Evolutionary conservation across 2,113 vertebrate species (phyloP), one percentile per base, ranked within the genome.

Genomic region (Pedionomus torquatus): DNA sequence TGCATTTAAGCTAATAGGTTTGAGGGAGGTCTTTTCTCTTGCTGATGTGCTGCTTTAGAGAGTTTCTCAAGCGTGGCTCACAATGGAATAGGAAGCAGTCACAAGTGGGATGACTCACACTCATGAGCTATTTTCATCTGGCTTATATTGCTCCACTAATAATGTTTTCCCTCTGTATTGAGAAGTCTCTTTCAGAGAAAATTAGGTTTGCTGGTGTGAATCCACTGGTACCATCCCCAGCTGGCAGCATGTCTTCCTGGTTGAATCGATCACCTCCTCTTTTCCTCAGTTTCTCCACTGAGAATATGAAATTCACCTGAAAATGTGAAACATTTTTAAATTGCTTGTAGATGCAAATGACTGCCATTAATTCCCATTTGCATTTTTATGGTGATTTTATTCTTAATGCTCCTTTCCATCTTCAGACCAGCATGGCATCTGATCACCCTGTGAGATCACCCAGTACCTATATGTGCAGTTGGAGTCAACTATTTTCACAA

Each of bases 31-130:
- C 21, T 87, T 83, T 83, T 64, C 83, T 68, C n/a, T 66, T 54
- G 54, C 37, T 80, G 80, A 70, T 77, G 60, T 18, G 35, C 55
- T 71, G 54, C 63, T 86, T 79, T 68, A 63, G 24, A 63, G 54
- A 13, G 39, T 44, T 93, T 80, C 86, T 95, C 77, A 93, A 90
- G 80, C 51, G 6, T 65, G 26, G 71, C 74, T 95, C 65, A 79
- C 68, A 71, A 41, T 74, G 85, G 63, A 51, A 84, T 61, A 83
- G 75, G 77, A 93, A 87, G 69, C 52, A 91, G 79, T 95, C 93
- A 95, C 82, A 91, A 95, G 94, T 65, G 41, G 52, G 82, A 93
- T 96, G 97, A 97, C 66, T 97, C 90, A 95, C 46, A 24, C 72
- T 87, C 63, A 85, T 77, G 71, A 95, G 75, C 54, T 96, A 83